Conservation (phyloP, 1,140 invertebrate species). For the Yoshiicerus persimilis region DNA sequence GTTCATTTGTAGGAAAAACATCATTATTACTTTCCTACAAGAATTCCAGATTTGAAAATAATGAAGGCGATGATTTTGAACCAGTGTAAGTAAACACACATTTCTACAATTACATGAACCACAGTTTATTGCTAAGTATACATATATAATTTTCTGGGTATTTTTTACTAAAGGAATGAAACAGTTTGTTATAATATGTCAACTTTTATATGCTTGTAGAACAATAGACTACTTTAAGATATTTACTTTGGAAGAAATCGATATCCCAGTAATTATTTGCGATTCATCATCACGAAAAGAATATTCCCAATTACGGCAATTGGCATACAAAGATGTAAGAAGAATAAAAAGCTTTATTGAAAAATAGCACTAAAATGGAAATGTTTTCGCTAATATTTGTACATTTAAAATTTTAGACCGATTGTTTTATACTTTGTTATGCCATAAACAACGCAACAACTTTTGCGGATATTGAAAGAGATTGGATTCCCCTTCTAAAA, state of each 20-base stretch:
- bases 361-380: not conserved
- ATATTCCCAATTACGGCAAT: not conserved
- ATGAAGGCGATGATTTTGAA: not conserved
- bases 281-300: not conserved
- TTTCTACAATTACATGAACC: not conserved
- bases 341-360: not conserved
- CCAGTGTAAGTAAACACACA: not conserved
- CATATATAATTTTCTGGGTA: too few relatives aligned
- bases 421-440: slow-evolving; percentile 31
- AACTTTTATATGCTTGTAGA: not conserved
- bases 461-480: slow-evolving; percentile 15
- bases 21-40: not conserved
- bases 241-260: not conserved
- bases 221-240: not conserved
- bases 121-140: too few relatives aligned
- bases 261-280: not conserved
- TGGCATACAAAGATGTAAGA: not conserved
- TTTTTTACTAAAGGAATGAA: too few relatives aligned
- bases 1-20: not conserved
- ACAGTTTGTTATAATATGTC: not conserved
- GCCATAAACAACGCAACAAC: not conserved
- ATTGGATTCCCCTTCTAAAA: slow-evolving; percentile 26
- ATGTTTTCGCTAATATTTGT: not conserved
- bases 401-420: not conserved
- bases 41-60: not conserved